Evolutionary conservation across 2,113 vertebrate genomes (phyloP).

Genomic region (Addax nasomaculatus): DNA sequence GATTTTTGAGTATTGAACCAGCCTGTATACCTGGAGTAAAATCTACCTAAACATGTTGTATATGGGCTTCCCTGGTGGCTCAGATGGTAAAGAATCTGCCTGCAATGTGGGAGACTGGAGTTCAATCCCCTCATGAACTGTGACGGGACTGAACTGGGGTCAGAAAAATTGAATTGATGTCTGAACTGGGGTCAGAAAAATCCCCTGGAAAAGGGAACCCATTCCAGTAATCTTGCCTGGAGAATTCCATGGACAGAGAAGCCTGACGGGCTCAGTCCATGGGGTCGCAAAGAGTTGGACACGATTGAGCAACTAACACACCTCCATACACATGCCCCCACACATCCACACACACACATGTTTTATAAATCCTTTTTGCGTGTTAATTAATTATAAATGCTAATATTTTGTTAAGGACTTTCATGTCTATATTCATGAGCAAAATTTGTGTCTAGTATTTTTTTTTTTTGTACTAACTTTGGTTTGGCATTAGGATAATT

Average conservation of each 20-base stretch:
- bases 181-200: neutral
- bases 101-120: neutral
- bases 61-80: neutral
- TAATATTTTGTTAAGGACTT: neutral
- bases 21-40: neutral
- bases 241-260: neutral
- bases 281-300: neutral
- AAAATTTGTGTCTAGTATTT: neutral
- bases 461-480: neutral
- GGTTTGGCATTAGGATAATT: neutral
- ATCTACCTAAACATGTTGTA: neutral
- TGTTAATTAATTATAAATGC: neutral
- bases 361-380: neutral
- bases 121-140: neutral
- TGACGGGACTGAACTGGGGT: too few relatives aligned
- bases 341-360: neutral
- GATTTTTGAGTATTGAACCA: neutral
- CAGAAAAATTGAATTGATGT: too few relatives aligned
- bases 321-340: fast-evolving
- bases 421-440: neutral
- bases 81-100: neutral
- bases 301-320: neutral
- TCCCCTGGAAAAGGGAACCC: neutral
- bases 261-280: neutral
- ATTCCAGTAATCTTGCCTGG: neutral